phyloP scores from a whole-genome alignment of 2,888 invertebrate species.

The Meganola albula region DNA sequence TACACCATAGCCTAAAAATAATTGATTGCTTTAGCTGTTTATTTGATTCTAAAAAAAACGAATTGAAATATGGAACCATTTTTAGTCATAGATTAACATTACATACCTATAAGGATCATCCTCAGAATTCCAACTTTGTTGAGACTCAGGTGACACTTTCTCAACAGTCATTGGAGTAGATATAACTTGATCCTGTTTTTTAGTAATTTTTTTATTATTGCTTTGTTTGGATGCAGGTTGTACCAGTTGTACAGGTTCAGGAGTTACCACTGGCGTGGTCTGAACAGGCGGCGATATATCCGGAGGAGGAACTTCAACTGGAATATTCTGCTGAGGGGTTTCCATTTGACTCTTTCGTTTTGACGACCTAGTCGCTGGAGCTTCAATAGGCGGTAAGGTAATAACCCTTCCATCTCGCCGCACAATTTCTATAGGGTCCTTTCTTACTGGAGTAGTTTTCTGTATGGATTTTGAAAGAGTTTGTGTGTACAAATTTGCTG shows the following conservation, averaged over 20 bases:
- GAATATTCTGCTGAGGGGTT: conserved; percentile 26
- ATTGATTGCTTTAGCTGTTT: background rate
- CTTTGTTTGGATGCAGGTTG: conserved; percentile 56
- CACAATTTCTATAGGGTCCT: conserved; percentile 84
- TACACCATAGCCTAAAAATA: conserved; percentile 88
- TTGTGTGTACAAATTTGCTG: conserved; percentile 41
- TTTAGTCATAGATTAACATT: background rate
- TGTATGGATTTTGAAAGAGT: conserved; percentile 48
- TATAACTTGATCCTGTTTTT: conserved; percentile 43
- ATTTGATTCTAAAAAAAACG: background rate
- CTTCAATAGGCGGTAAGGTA: conserved; percentile 88
- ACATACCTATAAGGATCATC: conserved; percentile 90
- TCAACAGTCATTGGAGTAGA: conserved; percentile 37
- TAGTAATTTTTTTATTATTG: conserved; percentile 53
- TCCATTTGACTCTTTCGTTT: conserved; percentile 78
- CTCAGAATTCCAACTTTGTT: conserved; percentile 87
- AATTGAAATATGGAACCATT: too few species aligned
- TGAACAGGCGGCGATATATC: conserved; percentile 30
- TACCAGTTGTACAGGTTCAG: conserved; percentile 51
- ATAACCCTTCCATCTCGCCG: conserved; percentile 86
- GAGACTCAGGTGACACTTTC: conserved; percentile 75
- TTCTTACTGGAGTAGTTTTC: conserved; percentile 43
- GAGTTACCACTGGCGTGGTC: conserved; percentile 36
- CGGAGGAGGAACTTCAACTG: conserved; percentile 8
- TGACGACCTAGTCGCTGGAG: conserved; percentile 87